Base-by-base conservation (phyloP, 2,888 invertebrate genomes). In the Enoplolaimus lenunculus region DNA sequence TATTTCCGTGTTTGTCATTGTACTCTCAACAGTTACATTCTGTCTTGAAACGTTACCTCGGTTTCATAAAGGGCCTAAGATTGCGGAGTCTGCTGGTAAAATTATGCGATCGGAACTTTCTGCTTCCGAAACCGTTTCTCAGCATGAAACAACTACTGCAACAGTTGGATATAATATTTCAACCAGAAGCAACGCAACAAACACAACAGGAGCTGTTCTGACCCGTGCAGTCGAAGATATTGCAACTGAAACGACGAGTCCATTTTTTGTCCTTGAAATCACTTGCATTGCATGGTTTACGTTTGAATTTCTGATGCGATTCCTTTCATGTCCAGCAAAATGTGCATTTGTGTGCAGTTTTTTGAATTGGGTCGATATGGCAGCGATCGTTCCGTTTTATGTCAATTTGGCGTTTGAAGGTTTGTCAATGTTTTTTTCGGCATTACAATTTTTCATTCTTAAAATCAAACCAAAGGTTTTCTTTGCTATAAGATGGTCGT, bases 21-120 rank as follows among this genome's bases (percentile, higher is more conserved):
- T 97, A 81, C 87, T 95, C 81, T 95, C 95, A 83, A 97, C 97
- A 85, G 93, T 97, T 84, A 95, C 95, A 85, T 97, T 97, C 87
- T 97, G 97, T 86, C 87, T 97, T 85, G 97, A 97, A 86, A 97
- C 95, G 82, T 88, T 97, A 83, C 95, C 95, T 78, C n/a, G 21
- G 13, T 70, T 29, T 34, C 3, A n/a, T 2, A 2, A 69, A 3
- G 13, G 64, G 21, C 28, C 64, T 3, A 68, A 26, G 2, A 13
- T 28, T 26, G 67, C 7, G n/a, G 67, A 31, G 2, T n/a, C n/a
- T n/a, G n/a, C 16, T 57, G n/a, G 57, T n/a, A n/a, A 13, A 57
- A 57, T n/a, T 13, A n/a, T 57, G 13, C 57, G 57, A n/a, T n/a
- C n/a, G n/a, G 67, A 67, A 7, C 34, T 34, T 28, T 33, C 3